A percentile compares a stretch with the other conserved stretches of the same genome.
These are phyloP conservation scores for Nephrocerus scutellatus DNA, from an alignment of 2,888 invertebrate species.

Conservation along the genomic window DNA sequence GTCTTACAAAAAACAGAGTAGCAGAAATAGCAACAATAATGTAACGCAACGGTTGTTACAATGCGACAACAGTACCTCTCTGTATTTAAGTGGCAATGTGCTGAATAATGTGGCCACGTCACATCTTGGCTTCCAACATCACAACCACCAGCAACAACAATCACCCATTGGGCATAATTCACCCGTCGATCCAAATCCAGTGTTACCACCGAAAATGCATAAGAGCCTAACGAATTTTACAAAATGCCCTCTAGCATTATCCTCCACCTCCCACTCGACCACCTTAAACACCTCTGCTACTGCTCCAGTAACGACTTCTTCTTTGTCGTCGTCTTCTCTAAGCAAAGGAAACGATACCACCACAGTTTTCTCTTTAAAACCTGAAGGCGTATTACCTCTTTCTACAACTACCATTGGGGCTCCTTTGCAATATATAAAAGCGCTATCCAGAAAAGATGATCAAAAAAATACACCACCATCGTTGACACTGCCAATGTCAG, in stretches of 20 bases:
- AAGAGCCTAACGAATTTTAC: slow-evolving; percentile 46
- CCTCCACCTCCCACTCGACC: slow-evolving; percentile 3
- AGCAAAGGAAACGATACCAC: slow-evolving; percentile 20
- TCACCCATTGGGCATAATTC: too few species aligned
- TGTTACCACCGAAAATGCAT: slow-evolving; percentile 48
- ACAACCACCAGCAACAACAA: slow-evolving; percentile 25
- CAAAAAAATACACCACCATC: slow-evolving; percentile 33
- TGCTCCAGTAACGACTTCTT: slow-evolving; percentile 23
- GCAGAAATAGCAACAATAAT: slow-evolving; percentile 19
- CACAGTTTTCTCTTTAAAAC: slow-evolving; percentile 14
- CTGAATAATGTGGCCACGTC: too few species aligned
- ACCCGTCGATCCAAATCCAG: slow-evolving; percentile 39
- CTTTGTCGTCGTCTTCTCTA: too few species aligned
- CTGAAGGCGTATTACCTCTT: slow-evolving; percentile 16
- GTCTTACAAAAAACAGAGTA: slow-evolving; percentile 30
- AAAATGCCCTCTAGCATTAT: slow-evolving; percentile 23
- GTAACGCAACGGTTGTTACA: neutral
- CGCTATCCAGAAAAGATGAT: slow-evolving; percentile 29
- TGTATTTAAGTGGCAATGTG: slow-evolving; percentile 19
- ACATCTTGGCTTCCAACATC: too few species aligned
- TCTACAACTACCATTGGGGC: slow-evolving; percentile 2
- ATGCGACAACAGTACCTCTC: slow-evolving; percentile 17
- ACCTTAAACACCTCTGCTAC: slow-evolving; percentile 12
- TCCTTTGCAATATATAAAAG: slow-evolving; percentile 26
- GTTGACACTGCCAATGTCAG: slow-evolving; percentile 36